These are phyloP conservation scores for Hyla sarda DNA, from an alignment of 2,113 vertebrate genomes.

Conservation along the genomic window DNA sequence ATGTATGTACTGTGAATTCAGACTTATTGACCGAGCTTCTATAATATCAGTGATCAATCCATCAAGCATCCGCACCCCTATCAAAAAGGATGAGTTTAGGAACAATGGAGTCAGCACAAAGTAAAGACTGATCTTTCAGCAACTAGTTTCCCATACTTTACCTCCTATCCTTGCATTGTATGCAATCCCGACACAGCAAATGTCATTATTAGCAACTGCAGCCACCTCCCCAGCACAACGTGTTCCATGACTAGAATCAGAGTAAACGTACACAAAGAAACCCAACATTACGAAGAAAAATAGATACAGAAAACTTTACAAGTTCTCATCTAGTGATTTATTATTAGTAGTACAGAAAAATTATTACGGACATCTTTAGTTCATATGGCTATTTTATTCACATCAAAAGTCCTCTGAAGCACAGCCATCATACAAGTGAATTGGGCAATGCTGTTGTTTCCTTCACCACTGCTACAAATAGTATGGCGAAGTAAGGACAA, in stretches of 20 bases:
- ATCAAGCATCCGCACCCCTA: conserved; percentile 82
- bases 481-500: too few species aligned
- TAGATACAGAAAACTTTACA: neutral
- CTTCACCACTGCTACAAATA: too few species aligned
- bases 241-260: conserved; percentile 75
- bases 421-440: too few species aligned
- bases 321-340: too few species aligned
- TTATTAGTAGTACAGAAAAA: too few species aligned
- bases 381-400: too few species aligned
- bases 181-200: conserved; percentile 73
- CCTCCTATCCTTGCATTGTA: conserved; percentile 76
- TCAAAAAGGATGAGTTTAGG: rapidly evolving
- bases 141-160: conserved; percentile 44
- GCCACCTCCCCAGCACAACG: conserved; percentile 79
- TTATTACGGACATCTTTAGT: too few species aligned
- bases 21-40: conserved; percentile 77
- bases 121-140: neutral
- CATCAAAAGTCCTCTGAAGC: too few species aligned
- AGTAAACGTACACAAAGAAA: neutral
- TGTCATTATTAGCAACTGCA: conserved; percentile 67
- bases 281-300: neutral
- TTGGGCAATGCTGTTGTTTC: too few species aligned
- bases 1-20: conserved; percentile 76
- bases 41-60: conserved; percentile 73
- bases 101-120: neutral